phyloP scores from a whole-genome alignment of 1,140 invertebrate genomes.

The Drosophila melanica region DNA sequence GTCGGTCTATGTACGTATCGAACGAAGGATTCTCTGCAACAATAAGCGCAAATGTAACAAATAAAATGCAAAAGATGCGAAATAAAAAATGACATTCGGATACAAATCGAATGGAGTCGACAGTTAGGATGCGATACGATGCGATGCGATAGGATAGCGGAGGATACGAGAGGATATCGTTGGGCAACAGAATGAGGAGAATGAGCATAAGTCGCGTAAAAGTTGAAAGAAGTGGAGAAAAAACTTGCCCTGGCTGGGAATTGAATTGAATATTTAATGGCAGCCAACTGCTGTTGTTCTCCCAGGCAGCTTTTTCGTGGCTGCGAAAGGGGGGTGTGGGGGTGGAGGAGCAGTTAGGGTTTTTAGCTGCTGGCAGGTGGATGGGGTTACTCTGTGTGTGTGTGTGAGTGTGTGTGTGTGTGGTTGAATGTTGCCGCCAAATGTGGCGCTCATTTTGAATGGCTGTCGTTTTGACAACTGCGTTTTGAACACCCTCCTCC shows the following conservation, averaged over 20 bases:
- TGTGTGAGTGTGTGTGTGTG: slow-evolving; percentile 11
- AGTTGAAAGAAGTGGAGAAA: slow-evolving; percentile 3
- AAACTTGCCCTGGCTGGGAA: slow-evolving; percentile 34
- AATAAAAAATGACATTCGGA: slow-evolving; percentile 83
- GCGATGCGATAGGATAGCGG: slow-evolving; percentile 3
- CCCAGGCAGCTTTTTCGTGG: slow-evolving; percentile 25
- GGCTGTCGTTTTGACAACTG: slow-evolving; percentile 29
- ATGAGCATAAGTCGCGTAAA: background rate
- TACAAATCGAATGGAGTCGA: slow-evolving; percentile 72
- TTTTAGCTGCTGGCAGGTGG: background rate
- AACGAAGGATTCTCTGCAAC: slow-evolving; percentile 38
- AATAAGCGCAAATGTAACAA: slow-evolving; percentile 75
- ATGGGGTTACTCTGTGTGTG: slow-evolving; percentile 15
- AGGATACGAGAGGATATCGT: background rate
- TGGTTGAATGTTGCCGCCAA: slow-evolving; percentile 27
- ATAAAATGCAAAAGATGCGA: slow-evolving; percentile 79
- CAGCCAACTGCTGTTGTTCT: slow-evolving; percentile 69
- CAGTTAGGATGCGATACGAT: slow-evolving; percentile 32
- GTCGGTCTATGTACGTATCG: slow-evolving; percentile 22
- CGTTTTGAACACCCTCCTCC: background rate
- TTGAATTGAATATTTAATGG: slow-evolving; percentile 81
- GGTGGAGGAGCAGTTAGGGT: background rate
- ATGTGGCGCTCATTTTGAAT: slow-evolving; percentile 39
- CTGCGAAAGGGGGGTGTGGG: background rate
- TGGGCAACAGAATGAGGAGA: no score